Evolutionary conservation across 2,797 vertebrate genomes (phyloP), one percentile per base, ranked within the genome.

Genomic region (Gymnodraco acuticeps): DNA sequence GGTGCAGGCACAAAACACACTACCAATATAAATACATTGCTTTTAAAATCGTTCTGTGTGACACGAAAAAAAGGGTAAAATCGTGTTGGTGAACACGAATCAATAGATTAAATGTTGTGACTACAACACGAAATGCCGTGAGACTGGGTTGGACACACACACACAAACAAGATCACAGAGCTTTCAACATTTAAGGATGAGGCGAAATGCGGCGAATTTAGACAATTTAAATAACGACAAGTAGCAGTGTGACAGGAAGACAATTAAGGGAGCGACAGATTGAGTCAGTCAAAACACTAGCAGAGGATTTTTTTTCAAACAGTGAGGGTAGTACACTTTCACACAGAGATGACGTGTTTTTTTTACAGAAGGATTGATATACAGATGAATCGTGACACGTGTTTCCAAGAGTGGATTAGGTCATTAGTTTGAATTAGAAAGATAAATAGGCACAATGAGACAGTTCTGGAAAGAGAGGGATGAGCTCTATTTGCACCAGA

Each of bases 341-440:
- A 55, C 53, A 10, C 19, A 2, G 50, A 78, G 43, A 5, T 0
- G 0, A 59, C 54, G 82, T 27, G 0, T 12, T 51, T 86, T 27
- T 89, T 85, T 77, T 70, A 78, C 77, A 81, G 64, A 75, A 64
- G 43, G 43, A 65, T 54, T 75, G 76, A 69, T 75, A 78, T 73
- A 65, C 60, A 91, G 79, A 87, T 77, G 55, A 90, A 76, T 47
- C 74, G 42, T 61, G 79, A 70, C 84, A 58, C 10, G 46, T 65
- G 46, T 69, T 76, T 82, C 20, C 17, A 10, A 74, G 23, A 79
- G 66, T 4, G 38, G 47, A 64, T 51, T 14, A 66, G 17, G 41
- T 38, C 6, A 88, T 91, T 92, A 78, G 80, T 88, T 85, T 89
- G 81, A 82, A 89, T 88, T 89, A 87, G 80, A 85, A 68, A 64